Evolutionary conservation across 2,113 vertebrate species (phyloP), one percentile per base, ranked within the genome.

Genomic region (Strigops habroptila): DNA sequence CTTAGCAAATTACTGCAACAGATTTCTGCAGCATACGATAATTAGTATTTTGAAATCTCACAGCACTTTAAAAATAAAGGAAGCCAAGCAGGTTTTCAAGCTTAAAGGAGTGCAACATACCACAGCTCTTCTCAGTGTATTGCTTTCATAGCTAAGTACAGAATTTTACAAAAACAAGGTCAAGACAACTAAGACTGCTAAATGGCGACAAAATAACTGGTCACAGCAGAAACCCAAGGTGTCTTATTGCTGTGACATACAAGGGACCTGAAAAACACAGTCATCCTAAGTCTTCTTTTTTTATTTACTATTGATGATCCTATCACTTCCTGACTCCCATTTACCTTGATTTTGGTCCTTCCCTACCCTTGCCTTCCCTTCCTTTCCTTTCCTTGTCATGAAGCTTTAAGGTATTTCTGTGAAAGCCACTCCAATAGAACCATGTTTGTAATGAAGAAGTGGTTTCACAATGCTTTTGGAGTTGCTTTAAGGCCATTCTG

Each of bases 1-100:
- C 31, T 83, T 49, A 59, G 35, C 17, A 85, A 88, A 80, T 18
- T 1, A 73, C 28, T 25, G 24, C 0, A 0, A 33, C 1, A 1
- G 25, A 69, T 67, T 82, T 94, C 90, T 91, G 43, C 37, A 86
- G 53, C 46, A 48, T 43, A 80, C 4, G 39, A 13, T 55, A 46
- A 81, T 59, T 21, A 31, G 17, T 22, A 53, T 49, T 92, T 51
- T 77, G 28, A 81, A 68, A 71, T 60, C 28, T 78, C 51, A 64
- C n/a, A 86, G 48, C 39, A 43, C 21, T 88, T 78, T 24, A 74
- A 75, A 88, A 85, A 57, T 23, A 52, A 51, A 87, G 60, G 19
- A 74, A 86, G 30, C 2, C 13, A 86, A 91, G 33, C 18, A 86
- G 22, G 13, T 55, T 8, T 80, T 77, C 51, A 64, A 33, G 39